Evolutionary conservation across 2,797 vertebrate genomes (phyloP).

Genomic region (Hemitrygon akajei): DNA sequence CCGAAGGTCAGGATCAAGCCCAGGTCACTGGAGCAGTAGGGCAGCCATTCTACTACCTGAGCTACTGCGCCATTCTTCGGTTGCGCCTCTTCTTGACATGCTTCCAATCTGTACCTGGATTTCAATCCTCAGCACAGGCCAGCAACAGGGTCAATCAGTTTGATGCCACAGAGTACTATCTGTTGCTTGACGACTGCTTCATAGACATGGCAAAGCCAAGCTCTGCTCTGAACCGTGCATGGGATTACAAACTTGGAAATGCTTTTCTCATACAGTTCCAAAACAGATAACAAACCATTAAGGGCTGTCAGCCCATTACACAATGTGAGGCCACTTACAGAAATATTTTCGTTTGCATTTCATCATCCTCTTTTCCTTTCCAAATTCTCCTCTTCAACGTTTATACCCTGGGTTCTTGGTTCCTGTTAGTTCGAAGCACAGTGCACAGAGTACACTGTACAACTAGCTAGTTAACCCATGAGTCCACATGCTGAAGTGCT

Average conservation of each 20-base stretch:
- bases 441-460: conserved; percentile 39
- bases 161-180: neutral
- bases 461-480: conserved; percentile 39
- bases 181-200: neutral
- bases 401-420: neutral
- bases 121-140: neutral
- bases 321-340: neutral
- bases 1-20: too few species aligned
- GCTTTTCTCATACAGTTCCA: neutral
- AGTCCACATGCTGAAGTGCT: conserved; percentile 37
- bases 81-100: neutral
- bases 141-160: neutral
- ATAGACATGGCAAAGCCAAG: too few species aligned
- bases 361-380: neutral
- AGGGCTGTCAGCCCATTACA: neutral
- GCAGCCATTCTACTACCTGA: too few species aligned
- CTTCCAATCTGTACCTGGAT: neutral
- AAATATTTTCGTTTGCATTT: neutral
- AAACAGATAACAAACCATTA: neutral
- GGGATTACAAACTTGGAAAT: neutral
- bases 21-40: too few species aligned
- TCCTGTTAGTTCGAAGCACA: neutral
- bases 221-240: too few species aligned
- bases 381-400: neutral
- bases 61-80: too few species aligned